Evolutionary conservation across 2,113 vertebrate genomes (phyloP).

Genomic region (Pelecanus crispus): DNA sequence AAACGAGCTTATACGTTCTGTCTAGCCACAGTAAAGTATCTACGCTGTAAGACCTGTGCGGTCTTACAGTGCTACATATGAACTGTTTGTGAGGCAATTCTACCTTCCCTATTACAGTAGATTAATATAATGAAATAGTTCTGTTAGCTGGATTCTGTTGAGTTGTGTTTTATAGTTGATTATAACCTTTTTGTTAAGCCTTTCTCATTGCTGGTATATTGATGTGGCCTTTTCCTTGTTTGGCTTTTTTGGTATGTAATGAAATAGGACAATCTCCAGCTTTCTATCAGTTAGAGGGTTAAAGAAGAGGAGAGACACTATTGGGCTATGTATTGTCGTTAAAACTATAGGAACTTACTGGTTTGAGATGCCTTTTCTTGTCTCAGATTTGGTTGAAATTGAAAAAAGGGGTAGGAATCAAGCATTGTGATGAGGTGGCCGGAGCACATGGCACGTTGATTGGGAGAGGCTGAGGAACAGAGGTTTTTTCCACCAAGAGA

Average conservation of each 20-base stretch:
- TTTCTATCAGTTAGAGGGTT: not conserved
- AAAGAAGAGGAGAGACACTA: not conserved
- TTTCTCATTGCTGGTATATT: not conserved
- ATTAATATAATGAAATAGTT: not conserved
- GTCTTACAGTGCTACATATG: not conserved
- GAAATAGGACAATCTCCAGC: not conserved
- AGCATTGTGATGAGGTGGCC: not conserved
- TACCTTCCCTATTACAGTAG: fast-evolving
- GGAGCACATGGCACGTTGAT: fast-evolving
- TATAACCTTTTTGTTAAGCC: not conserved
- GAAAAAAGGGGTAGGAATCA: not conserved
- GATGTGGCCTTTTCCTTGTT: not conserved
- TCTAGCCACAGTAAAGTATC: not conserved
- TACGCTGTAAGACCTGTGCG: not conserved
- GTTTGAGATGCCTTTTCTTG: not conserved
- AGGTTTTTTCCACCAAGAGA: not conserved
- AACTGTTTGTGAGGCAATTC: not conserved
- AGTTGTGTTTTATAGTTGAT: not conserved
- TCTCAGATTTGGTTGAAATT: not conserved
- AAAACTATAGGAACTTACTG: not conserved
- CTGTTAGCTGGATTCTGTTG: not conserved
- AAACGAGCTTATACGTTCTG: not conserved
- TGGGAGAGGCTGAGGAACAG: not conserved
- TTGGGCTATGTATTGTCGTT: not conserved
- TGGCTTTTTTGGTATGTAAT: not conserved